phyloP scores from a whole-genome alignment of 2,888 invertebrate species.

The Eupithecia pulchellata region DNA sequence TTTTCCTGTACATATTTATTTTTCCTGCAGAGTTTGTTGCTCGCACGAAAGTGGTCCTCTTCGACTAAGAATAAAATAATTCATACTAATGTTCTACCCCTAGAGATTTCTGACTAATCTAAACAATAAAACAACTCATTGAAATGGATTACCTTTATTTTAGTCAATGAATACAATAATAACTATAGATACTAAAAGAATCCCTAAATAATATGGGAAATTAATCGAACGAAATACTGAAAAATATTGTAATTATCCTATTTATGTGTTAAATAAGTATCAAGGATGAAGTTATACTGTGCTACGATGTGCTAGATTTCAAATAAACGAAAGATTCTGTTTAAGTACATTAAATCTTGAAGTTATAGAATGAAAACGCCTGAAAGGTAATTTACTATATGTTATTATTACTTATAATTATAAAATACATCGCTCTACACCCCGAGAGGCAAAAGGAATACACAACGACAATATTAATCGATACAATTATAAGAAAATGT shows the following conservation, averaged over 20 bases:
- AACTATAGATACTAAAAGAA: background rate
- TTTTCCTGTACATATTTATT: no score
- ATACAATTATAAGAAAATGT: constrained; percentile 50
- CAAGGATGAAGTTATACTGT: background rate
- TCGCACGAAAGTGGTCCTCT: no score
- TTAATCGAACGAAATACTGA: constrained; percentile 4
- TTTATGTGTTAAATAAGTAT: background rate
- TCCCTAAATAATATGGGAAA: constrained; percentile 8
- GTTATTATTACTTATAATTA: constrained; percentile 44
- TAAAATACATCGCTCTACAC: constrained; percentile 63
- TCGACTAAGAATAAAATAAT: no score
- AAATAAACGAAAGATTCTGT: background rate
- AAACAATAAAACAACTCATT: background rate
- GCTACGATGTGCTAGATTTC: background rate
- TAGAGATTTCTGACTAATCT: background rate
- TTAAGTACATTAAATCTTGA: background rate
- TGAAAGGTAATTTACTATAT: background rate
- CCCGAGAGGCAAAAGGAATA: constrained; percentile 74
- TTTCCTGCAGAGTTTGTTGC: no score
- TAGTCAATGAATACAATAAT: constrained; percentile 5
- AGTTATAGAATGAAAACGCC: background rate
- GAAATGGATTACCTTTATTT: constrained; percentile 8
- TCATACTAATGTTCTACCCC: no score
- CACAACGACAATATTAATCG: constrained; percentile 76
- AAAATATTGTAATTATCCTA: background rate